Evolutionary conservation across 2,797 vertebrate species (phyloP).

Genomic region (Synanceia verrucosa): DNA sequence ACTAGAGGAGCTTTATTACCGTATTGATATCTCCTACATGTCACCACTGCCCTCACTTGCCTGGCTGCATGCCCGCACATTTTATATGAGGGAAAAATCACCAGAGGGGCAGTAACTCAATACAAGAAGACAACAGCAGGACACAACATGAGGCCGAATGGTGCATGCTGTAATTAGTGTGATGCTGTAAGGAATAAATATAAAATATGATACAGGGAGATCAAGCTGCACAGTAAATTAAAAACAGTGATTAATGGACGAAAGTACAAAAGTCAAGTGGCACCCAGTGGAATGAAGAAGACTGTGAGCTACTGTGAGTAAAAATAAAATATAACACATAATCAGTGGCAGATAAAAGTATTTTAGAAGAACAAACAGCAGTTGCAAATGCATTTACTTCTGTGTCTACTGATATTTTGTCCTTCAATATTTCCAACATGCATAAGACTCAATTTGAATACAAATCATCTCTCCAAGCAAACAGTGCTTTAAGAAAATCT

Average conservation of each 20-base stretch:
- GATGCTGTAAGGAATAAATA: slow-evolving; percentile 71
- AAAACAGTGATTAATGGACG: slow-evolving; percentile 23
- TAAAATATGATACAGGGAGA: slow-evolving; percentile 48
- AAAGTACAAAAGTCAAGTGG: slow-evolving; percentile 39
- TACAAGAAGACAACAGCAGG: slow-evolving; percentile 62
- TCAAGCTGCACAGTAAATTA: slow-evolving; percentile 46
- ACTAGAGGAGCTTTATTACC: slow-evolving; percentile 71
- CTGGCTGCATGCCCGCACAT: slow-evolving; percentile 58
- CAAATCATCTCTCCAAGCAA: slow-evolving; percentile 22
- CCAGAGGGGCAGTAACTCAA: slow-evolving; percentile 55
- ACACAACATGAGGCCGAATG: slow-evolving; percentile 54
- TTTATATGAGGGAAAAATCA: slow-evolving; percentile 40
- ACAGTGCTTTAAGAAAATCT: slow-evolving; percentile 1
- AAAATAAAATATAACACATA: slow-evolving; percentile 15
- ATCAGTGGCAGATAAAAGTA: slow-evolving; percentile 29
- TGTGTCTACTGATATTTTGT: slow-evolving; percentile 43
- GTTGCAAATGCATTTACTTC: slow-evolving; percentile 33
- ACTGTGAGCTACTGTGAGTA: background rate
- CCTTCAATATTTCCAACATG: slow-evolving; percentile 35
- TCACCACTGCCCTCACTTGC: slow-evolving; percentile 57
- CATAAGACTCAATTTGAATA: slow-evolving; percentile 13
- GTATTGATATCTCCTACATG: slow-evolving; percentile 67
- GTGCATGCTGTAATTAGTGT: slow-evolving; percentile 73
- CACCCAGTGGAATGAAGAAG: slow-evolving; percentile 35
- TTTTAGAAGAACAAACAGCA: slow-evolving; percentile 56